Evolutionary conservation across 2,797 vertebrate species (phyloP).

Genomic region (Rhabdomys pumilio): DNA sequence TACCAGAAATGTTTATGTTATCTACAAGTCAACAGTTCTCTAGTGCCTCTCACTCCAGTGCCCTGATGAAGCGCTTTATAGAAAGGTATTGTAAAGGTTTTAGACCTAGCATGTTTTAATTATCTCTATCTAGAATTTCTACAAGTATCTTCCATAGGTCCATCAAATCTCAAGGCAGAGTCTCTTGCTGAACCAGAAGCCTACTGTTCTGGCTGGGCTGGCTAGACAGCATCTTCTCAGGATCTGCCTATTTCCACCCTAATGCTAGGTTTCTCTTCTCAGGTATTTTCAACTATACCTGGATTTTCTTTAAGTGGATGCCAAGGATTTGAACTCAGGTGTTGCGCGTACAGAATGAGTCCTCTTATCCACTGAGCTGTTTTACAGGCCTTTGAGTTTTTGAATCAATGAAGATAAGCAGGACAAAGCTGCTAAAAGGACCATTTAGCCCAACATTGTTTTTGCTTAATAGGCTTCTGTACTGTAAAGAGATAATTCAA

Average conservation of each 20-base stretch:
- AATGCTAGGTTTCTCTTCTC: neutral
- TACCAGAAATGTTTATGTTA: neutral
- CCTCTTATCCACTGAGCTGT: neutral
- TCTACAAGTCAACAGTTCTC: neutral
- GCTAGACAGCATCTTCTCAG: neutral
- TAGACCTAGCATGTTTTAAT: neutral
- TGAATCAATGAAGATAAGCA: neutral
- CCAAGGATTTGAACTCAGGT: neutral
- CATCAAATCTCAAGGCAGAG: neutral
- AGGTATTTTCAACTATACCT: neutral
- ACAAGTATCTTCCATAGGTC: neutral
- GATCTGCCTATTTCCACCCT: neutral
- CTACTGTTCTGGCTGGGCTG: neutral
- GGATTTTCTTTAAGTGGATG: neutral
- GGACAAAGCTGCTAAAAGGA: neutral
- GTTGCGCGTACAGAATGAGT: neutral
- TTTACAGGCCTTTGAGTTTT: neutral
- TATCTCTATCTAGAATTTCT: neutral
- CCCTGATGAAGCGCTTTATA: neutral
- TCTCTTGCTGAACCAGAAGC: neutral
- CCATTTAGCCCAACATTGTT: neutral
- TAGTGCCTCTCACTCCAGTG: neutral
- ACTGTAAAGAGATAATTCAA: neutral
- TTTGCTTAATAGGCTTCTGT: neutral
- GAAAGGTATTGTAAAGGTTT: neutral